Conservation (phyloP, 2,113 vertebrate genomes). For the Oophaga pumilio region DNA sequence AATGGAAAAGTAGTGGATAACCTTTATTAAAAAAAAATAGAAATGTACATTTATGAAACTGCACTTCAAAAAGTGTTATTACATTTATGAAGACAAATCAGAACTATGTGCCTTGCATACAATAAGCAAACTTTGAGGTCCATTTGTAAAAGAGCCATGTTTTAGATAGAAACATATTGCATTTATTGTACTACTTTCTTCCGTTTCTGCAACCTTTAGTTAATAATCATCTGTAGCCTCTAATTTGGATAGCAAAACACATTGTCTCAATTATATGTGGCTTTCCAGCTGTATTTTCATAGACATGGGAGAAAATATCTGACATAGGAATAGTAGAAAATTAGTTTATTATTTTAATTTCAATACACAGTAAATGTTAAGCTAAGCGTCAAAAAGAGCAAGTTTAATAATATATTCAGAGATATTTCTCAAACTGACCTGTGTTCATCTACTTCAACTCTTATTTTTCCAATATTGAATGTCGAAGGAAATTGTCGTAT, state of each 20-base stretch:
- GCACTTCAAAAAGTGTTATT: neutral
- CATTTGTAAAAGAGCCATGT: neutral
- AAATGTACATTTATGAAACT: neutral
- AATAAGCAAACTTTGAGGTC: neutral
- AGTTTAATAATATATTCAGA: neutral
- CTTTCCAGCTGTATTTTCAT: neutral
- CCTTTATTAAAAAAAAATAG: neutral
- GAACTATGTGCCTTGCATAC: neutral
- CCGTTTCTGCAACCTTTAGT: neutral
- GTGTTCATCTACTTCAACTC: neutral
- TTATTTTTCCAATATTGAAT: neutral
- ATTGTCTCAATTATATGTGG: neutral
- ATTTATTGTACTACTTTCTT: neutral
- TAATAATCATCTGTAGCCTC: neutral
- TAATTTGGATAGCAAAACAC: neutral
- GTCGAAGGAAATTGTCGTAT: neutral
- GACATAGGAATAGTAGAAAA: neutral
- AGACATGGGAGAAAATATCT: neutral
- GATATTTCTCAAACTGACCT: neutral
- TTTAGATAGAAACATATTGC: neutral
- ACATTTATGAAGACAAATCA: neutral
- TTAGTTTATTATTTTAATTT: neutral
- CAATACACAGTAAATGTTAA: neutral
- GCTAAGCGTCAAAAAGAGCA: neutral
- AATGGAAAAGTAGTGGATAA: no score